Percentiles rank a stretch among this genome's conserved stretches.
Evolutionary conservation across 2,113 vertebrate species (phyloP).

Genomic region (Misgurnus anguillicaudatus): DNA sequence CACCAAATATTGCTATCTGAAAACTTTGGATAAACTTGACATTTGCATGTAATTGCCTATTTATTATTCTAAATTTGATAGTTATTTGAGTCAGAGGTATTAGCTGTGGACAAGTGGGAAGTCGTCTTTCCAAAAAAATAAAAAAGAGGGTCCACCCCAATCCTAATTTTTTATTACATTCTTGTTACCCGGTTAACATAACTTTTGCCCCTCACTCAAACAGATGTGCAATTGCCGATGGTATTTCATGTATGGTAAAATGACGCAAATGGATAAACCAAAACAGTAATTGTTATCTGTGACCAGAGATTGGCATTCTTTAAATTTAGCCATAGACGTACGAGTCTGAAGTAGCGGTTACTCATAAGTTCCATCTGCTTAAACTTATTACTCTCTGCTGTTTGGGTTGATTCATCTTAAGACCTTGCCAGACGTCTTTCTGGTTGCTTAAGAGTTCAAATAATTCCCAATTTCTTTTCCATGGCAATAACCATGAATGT

Average conservation of each 20-base stretch:
- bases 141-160: background rate
- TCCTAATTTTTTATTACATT: background rate
- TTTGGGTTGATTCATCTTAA: background rate
- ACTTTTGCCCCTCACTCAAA: background rate
- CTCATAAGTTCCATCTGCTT: conserved; percentile 7
- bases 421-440: background rate
- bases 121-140: background rate
- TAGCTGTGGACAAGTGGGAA: background rate
- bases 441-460: background rate
- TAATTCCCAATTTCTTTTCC: background rate
- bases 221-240: conserved; percentile 30
- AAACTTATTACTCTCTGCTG: background rate
- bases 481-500: background rate
- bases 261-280: conserved; percentile 36
- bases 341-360: background rate
- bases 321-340: background rate
- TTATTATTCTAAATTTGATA: background rate
- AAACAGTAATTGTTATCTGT: conserved; percentile 1
- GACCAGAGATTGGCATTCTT: background rate
- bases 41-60: background rate
- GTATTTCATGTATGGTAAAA: conserved; percentile 23
- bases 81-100: background rate
- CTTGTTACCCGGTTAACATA: background rate
- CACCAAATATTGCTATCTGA: too few species aligned
- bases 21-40: too few species aligned